Evolutionary conservation across 1,140 invertebrate species (phyloP).

Genomic region (Meloidogyne hapla): DNA sequence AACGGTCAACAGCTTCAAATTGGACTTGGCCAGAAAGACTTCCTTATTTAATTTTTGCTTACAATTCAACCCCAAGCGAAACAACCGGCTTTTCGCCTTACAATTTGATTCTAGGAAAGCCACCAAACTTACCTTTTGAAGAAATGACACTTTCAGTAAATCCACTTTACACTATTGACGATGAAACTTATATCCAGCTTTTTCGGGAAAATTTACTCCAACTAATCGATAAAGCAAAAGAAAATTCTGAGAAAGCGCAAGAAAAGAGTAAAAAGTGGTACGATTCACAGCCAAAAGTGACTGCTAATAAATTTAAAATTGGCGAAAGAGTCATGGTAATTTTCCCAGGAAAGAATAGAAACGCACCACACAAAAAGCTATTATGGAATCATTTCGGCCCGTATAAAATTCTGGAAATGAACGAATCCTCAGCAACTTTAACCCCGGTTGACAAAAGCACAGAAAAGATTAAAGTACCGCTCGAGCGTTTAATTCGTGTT

Average conservation of each 20-base stretch:
- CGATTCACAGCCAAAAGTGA: not conserved
- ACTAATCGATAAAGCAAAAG: not conserved
- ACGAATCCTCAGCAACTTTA: not conserved
- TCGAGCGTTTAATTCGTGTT: not conserved
- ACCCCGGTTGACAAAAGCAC: not conserved
- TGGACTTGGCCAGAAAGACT: conserved; percentile 9
- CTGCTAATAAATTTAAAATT: not conserved
- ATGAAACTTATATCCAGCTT: conserved; percentile 1
- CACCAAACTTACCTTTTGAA: not conserved
- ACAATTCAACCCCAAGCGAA: conserved; percentile 6
- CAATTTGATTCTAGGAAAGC: not conserved
- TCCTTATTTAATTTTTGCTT: not conserved
- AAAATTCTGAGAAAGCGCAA: conserved; percentile 5
- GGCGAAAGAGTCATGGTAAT: conserved; percentile 19
- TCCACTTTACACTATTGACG: conserved; percentile 2
- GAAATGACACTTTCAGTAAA: not conserved
- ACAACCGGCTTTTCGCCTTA: conserved; percentile 13
- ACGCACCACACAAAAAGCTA: not conserved
- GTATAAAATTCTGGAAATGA: not conserved
- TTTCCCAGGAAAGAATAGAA: not conserved
- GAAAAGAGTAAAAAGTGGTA: not conserved
- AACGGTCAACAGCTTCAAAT: not conserved
- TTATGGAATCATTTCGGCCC: conserved; percentile 4
- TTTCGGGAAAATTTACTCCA: conserved; percentile 5
- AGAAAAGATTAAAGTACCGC: not conserved